phyloP scores from a whole-genome alignment of 2,113 vertebrate genomes.

The Oenanthe melanoleuca region DNA sequence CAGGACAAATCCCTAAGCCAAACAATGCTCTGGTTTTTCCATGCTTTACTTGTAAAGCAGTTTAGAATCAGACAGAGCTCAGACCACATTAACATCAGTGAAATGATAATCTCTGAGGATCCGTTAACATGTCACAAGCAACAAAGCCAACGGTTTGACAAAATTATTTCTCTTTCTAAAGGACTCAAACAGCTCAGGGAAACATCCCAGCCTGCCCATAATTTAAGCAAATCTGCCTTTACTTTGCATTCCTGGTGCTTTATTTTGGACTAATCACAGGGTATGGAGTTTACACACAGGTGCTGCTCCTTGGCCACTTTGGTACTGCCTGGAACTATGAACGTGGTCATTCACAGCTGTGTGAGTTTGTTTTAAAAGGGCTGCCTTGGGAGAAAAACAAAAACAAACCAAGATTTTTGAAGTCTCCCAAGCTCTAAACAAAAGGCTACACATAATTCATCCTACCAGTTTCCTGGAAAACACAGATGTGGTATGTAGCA shows the following conservation, averaged over 20 bases:
- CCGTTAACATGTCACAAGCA: not conserved
- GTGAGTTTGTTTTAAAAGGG: not conserved
- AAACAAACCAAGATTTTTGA: not conserved
- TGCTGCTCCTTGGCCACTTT: not conserved
- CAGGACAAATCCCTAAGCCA: not conserved
- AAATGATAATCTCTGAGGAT: not conserved
- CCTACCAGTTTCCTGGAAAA: not conserved
- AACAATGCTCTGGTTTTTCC: not conserved
- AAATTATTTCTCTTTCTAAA: not conserved
- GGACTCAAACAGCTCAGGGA: not conserved
- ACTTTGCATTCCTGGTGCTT: not conserved
- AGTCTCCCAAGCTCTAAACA: not conserved
- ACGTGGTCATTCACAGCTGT: not conserved
- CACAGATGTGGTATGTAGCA: not conserved
- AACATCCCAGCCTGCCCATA: not conserved
- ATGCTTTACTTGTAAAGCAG: not conserved
- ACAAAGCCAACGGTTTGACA: not conserved
- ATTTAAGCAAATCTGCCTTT: not conserved
- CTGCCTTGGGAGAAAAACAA: not conserved
- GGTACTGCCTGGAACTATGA: not conserved
- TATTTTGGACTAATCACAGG: not conserved
- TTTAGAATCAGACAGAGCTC: not conserved
- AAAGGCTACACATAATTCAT: not conserved
- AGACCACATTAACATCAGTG: not conserved
- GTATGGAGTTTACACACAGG: not conserved